Conservation (phyloP, 2,797 vertebrate genomes). For the Hydrolagus colliei region DNA sequence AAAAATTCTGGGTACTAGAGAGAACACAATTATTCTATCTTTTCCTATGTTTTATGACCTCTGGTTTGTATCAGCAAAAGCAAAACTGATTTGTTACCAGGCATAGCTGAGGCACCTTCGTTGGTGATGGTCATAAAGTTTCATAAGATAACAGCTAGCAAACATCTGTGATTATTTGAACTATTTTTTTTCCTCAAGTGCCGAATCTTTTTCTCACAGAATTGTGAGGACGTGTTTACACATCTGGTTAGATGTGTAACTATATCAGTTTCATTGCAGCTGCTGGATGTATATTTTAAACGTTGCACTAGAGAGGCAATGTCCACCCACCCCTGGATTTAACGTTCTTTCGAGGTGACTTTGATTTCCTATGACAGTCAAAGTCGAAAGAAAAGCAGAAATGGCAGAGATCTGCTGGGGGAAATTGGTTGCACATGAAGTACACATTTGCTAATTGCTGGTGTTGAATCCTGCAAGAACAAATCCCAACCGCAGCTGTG, state of each 20-base stretch:
- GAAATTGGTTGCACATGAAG: too few species aligned
- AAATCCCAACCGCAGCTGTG: too few species aligned
- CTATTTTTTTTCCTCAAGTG: not conserved
- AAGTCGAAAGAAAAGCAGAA: not conserved
- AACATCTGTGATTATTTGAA: slow-evolving; percentile 23
- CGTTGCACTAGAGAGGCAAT: not conserved
- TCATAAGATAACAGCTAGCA: not conserved
- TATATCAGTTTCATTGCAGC: not conserved
- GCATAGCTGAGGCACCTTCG: not conserved
- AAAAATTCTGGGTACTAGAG: not conserved
- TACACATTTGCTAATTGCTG: too few species aligned
- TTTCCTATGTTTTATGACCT: not conserved
- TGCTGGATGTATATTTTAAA: not conserved
- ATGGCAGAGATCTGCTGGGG: not conserved
- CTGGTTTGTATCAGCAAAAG: not conserved
- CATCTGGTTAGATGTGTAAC: not conserved
- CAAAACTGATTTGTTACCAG: not conserved
- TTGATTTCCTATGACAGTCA: not conserved
- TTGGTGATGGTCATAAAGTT: not conserved
- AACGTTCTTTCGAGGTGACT: not conserved
- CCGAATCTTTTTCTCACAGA: not conserved
- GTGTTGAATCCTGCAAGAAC: not conserved
- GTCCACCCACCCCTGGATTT: too few species aligned
- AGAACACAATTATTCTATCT: not conserved
- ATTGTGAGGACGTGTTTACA: not conserved